Evolutionary conservation across 2,797 vertebrate species (phyloP), one percentile per base, ranked within the genome.

Genomic region (Natrix natrix): DNA sequence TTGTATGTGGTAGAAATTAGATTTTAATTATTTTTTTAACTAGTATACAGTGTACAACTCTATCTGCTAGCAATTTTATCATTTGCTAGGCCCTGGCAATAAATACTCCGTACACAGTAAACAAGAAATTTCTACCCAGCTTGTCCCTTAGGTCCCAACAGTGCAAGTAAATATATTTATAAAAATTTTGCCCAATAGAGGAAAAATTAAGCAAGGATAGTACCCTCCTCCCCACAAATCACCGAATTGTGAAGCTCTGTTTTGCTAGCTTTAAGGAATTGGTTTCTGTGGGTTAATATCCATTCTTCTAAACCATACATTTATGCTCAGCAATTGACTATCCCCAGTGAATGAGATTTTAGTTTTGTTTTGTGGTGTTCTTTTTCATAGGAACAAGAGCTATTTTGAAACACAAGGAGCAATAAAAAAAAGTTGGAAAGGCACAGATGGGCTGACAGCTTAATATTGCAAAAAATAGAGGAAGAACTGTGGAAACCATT

Each of bases 101-200:
- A 0, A 83, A 28, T 52, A 60, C 0, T 2, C 1, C 48, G 89
- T 48, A 86, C 86, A 7, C 0, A 43, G 22, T 6, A 55, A 0
- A 1, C 54, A 28, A n/a, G 32, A 90, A 87, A 94, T 61, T 0
- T 0, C 37, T 4, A 4, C 0, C 4, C 86, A 60, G 0, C 0
- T 0, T 0, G 54, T 87, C 26, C 32, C 48, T 14, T 11, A 17
- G 8, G 28, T 74, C 16, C 59, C 56, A 61, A 20, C 28, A 2
- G 28, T 61, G 55, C n/a, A 88, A 56, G 1, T 26, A 13, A 57
- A 66, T 10, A 60, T 66, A 16, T 90, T 66, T 48, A 12, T 48
- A 37, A 69, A 43, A 5, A 2, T 2, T 56, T 63, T 88, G 57
- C n/a, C 2, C 32, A 43, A 22, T 86, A 17, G 5, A 17, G 2